These are phyloP conservation scores for Colostygia pectinataria DNA, from an alignment of 2,888 invertebrate genomes.

Conservation along the genomic window DNA sequence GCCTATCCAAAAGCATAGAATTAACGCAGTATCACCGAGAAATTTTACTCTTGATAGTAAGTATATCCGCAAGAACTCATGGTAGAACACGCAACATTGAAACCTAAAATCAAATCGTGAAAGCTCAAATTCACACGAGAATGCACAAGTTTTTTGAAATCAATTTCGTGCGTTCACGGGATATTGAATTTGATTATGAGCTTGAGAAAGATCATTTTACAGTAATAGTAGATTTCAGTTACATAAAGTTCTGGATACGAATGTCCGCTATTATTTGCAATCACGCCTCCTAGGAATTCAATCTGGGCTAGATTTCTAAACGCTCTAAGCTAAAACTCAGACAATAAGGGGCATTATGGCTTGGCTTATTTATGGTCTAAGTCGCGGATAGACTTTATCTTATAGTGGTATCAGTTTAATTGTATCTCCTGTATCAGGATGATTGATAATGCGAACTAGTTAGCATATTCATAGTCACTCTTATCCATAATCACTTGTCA, in stretches of 20 bases:
- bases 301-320: conserved; percentile 59
- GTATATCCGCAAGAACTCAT: no score
- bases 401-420: conserved; percentile 21
- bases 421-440: conserved; percentile 15
- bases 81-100: not conserved
- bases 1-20: conserved; percentile 14
- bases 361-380: conserved; percentile 35
- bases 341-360: conserved; percentile 44
- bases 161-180: not conserved
- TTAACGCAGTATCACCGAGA: not conserved
- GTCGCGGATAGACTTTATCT: conserved; percentile 22
- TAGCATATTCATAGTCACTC: no score
- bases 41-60: no score
- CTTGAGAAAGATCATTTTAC: not conserved
- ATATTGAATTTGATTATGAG: not conserved
- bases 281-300: conserved; percentile 59
- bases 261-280: conserved; percentile 50
- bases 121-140: not conserved
- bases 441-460: conserved; percentile 10
- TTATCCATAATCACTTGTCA: no score
- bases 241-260: conserved; percentile 7
- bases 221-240: conserved; percentile 1
- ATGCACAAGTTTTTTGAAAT: not conserved
- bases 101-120: not conserved
- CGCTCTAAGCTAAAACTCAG: conserved; percentile 47